Evolutionary conservation across 2,888 invertebrate genomes (phyloP).

Genomic region (Oscheius sp.): DNA sequence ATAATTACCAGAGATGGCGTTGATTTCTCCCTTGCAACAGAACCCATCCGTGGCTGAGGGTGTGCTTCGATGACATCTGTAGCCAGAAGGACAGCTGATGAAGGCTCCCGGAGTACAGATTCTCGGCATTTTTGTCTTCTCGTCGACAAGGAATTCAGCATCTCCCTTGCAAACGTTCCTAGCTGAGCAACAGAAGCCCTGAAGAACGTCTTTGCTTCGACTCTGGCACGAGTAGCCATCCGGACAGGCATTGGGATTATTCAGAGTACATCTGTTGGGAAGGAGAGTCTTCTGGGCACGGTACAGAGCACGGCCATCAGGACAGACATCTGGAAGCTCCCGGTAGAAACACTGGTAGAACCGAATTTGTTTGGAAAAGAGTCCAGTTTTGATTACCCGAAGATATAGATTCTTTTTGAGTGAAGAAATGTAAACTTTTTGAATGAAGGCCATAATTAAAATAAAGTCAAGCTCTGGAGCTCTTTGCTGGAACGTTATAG

Average conservation of each 20-base stretch:
- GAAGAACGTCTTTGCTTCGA: constrained; percentile 59
- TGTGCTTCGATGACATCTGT: constrained; percentile 58
- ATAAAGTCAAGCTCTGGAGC: no score
- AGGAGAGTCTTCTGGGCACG: constrained; percentile 59
- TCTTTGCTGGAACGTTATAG: no score
- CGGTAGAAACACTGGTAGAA: no score
- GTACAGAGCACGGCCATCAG: constrained; percentile 65
- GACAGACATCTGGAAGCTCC: constrained; percentile 65
- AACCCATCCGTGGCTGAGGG: constrained; percentile 56
- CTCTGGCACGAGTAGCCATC: constrained; percentile 67
- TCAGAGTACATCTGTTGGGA: constrained; percentile 65
- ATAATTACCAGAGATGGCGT: constrained; percentile 55
- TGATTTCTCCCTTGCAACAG: constrained; percentile 68
- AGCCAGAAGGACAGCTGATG: constrained; percentile 65
- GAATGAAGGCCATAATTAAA: no score
- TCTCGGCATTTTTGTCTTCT: constrained; percentile 66
- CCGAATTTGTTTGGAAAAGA: no score
- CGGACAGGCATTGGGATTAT: constrained; percentile 59
- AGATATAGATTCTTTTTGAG: no score
- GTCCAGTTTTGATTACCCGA: no score
- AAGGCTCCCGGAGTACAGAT: constrained; percentile 69
- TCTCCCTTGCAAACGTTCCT: constrained; percentile 64
- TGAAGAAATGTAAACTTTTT: no score
- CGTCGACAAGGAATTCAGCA: constrained; percentile 66
- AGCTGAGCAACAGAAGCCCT: constrained; percentile 68